Percentiles rank a stretch among this genome's conserved stretches.
These are phyloP conservation scores for Taurulus bubalis DNA, from an alignment of 2,113 vertebrate genomes.

Conservation along the genomic window DNA sequence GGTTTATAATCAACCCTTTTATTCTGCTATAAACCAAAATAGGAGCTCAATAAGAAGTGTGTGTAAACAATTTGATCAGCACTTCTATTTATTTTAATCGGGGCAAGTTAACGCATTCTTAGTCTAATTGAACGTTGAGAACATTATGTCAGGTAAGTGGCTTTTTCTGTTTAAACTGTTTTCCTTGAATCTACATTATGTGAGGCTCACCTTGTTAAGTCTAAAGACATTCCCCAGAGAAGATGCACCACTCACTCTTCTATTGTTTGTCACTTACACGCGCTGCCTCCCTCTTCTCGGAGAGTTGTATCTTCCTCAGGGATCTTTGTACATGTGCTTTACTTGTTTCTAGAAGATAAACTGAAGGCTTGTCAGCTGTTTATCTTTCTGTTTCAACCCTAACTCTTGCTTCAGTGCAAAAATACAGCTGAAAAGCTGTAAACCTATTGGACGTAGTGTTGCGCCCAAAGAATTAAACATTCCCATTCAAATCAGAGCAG, in stretches of 20 bases:
- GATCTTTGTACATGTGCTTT: slow-evolving; percentile 32
- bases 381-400: slow-evolving; percentile 25
- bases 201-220: slow-evolving; percentile 3
- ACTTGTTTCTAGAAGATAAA: slow-evolving; percentile 26
- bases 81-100: neutral
- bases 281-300: slow-evolving; percentile 19
- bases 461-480: neutral
- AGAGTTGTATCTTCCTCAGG: slow-evolving; percentile 24
- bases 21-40: neutral
- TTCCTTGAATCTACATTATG: neutral
- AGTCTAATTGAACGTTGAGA: neutral
- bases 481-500: neutral
- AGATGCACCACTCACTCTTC: slow-evolving; percentile 9
- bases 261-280: slow-evolving; percentile 31
- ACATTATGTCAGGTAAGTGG: neutral
- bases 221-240: slow-evolving; percentile 28
- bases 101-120: neutral
- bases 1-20: neutral
- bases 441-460: neutral
- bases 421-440: neutral
- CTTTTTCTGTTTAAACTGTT: neutral
- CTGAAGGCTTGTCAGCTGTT: slow-evolving; percentile 12
- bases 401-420: slow-evolving; percentile 7
- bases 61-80: neutral
- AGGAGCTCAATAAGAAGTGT: neutral